Conservation (phyloP, 2,888 invertebrate species). For the Anoplius nigerrimus region DNA sequence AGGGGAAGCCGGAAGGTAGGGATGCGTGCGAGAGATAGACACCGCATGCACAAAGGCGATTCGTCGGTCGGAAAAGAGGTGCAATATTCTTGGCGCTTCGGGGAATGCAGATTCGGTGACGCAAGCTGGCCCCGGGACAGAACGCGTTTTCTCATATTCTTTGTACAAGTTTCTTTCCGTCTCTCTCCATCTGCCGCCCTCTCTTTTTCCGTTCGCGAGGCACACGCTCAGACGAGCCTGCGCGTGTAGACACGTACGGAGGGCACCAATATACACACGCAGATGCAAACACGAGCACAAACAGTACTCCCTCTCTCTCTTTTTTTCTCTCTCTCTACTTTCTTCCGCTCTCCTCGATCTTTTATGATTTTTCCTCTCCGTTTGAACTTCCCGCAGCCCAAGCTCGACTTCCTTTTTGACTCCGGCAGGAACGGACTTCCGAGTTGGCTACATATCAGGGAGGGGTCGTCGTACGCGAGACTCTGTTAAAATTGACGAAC, state of each 20-base stretch:
- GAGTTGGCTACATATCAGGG: too few species aligned
- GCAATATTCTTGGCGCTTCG: slow-evolving; percentile 14
- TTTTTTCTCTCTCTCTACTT: background rate
- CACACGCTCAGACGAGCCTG: background rate
- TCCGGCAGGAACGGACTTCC: too few species aligned
- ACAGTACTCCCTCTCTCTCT: too few species aligned
- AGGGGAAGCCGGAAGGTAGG: background rate
- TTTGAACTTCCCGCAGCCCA: too few species aligned
- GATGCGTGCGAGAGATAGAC: slow-evolving; percentile 1
- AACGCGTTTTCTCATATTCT: slow-evolving; percentile 18
- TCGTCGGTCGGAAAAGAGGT: slow-evolving; percentile 23
- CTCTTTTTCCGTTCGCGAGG: background rate
- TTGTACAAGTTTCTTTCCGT: slow-evolving; percentile 15
- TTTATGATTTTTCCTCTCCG: too few species aligned
- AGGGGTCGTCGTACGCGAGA: too few species aligned
- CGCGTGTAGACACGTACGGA: too few species aligned
- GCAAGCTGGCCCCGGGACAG: slow-evolving; percentile 29
- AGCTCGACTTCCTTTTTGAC: too few species aligned
- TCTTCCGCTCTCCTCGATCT: too few species aligned
- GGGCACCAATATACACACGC: too few species aligned
- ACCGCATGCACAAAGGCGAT: slow-evolving; percentile 33
- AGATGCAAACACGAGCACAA: too few species aligned
- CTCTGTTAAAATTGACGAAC: too few species aligned
- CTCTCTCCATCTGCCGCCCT: slow-evolving; percentile 13
- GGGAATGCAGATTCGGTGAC: slow-evolving; percentile 19